Base-by-base conservation (phyloP, 2,797 vertebrate genomes). In the Botia almorhae region DNA sequence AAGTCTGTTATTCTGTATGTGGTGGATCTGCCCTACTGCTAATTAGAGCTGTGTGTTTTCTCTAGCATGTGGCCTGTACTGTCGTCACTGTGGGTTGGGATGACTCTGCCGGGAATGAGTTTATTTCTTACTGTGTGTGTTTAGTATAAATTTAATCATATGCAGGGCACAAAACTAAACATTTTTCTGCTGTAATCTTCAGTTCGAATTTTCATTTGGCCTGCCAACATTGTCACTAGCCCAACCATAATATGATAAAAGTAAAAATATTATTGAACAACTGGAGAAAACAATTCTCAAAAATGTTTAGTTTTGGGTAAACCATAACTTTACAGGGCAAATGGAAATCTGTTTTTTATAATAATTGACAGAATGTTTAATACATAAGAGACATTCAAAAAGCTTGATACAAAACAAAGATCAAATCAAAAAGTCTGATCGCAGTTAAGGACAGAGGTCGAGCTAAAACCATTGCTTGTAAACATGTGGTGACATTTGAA, bases 31-130 rank as follows among this genome's bases (percentile, higher is more conserved):
- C 16, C 68, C n/a, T 60, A 21, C 78, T 65, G 74, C 17, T 82
- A 71, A 76, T 80, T 74, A 74, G 33, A 71, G 55, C 51, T 76
- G 56, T 58, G 74, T 76, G 73, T 82, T 83, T 81, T 71, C 70
- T 81, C 51, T 60, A 74, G 74, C 72, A 68, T 69, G 70, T 81
- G 77, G 61, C 74, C 80, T 69, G 46, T 53, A 50, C 53, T 82
- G 74, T 53, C 69, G 77, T 77, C 58, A 56, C 36, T 72, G 58
- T 51, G 46, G 51, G 51, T 48, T 76, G 4, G 19, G 46, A 17
- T 71, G 46, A 63, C n/a, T 67, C 46, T 78, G 26, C 21, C 29
- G 29, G 76, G 68, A 63, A 78, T 61, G 11, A 11, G 43, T 64
- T 71, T 53, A 19, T 26, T 55, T 55, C 12, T 36, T 48, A 11